Percentiles rank a stretch among this genome's conserved stretches.
Conservation (phyloP, 2,797 vertebrate genomes). For the Macroramphosus scolopax region DNA sequence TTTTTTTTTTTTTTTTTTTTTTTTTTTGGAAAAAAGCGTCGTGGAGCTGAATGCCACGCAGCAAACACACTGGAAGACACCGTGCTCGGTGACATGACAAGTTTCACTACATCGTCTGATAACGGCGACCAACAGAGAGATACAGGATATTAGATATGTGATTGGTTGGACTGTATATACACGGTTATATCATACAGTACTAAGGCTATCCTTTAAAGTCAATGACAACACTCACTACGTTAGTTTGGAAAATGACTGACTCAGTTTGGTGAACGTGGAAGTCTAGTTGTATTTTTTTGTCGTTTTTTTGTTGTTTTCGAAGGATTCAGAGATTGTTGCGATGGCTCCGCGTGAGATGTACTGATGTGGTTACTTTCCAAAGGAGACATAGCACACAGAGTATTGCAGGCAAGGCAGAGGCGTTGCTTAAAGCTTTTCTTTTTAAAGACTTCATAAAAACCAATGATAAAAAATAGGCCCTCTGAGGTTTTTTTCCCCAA, state of each 20-base stretch:
- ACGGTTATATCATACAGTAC: constrained; percentile 70
- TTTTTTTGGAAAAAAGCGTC: constrained; percentile 17
- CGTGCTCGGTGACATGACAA: constrained; percentile 28
- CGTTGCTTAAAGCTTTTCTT: constrained; percentile 99
- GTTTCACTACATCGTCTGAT: constrained; percentile 49
- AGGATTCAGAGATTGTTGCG: constrained; percentile 60
- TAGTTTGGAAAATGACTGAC: constrained; percentile 47
- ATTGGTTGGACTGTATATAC: constrained; percentile 57
- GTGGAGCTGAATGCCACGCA: constrained; percentile 51
- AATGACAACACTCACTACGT: constrained; percentile 55
- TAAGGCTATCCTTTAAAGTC: constrained; percentile 71
- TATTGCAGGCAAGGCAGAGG: constrained; percentile 99
- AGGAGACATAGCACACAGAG: constrained; percentile 85
- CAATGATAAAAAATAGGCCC: constrained; percentile 89
- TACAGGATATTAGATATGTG: constrained; percentile 67
- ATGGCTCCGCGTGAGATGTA: constrained; percentile 67
- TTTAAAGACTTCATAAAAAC: constrained; percentile 98
- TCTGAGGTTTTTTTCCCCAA: constrained; percentile 85
- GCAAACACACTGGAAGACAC: constrained; percentile 68
- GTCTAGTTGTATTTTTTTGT: constrained; percentile 47
- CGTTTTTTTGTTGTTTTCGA: constrained; percentile 45
- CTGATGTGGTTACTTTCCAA: constrained; percentile 61
- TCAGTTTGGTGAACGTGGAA: constrained; percentile 54
- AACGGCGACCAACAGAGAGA: constrained; percentile 49
- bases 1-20: constrained; percentile 19